Evolutionary conservation across 2,797 vertebrate species (phyloP).

Genomic region (Myotis daubentonii): DNA sequence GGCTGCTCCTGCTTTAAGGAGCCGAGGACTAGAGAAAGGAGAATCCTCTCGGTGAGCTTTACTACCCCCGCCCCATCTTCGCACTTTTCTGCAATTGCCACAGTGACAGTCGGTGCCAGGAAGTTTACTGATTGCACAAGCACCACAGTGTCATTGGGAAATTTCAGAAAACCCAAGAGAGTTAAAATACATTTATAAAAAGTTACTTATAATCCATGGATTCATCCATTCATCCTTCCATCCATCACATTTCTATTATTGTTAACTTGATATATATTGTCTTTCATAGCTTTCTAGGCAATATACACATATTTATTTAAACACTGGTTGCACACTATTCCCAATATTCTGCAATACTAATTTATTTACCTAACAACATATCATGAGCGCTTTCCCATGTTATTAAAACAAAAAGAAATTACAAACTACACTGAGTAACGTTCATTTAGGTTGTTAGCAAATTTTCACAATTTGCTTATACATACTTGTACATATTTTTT

Average conservation of each 20-base stretch:
- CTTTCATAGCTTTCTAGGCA: not conserved
- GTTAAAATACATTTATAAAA: not conserved
- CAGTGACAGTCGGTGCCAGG: not conserved
- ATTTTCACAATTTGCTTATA: not conserved
- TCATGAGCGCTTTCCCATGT: not conserved
- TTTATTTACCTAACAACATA: not conserved
- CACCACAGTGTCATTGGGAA: slow-evolving; percentile 25
- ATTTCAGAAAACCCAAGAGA: not conserved
- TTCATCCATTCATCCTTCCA: not conserved
- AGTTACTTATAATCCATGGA: not conserved
- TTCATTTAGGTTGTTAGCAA: not conserved
- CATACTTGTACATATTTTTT: not conserved
- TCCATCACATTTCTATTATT: not conserved
- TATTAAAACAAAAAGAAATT: slow-evolving; percentile 9
- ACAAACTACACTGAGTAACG: not conserved
- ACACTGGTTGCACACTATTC: not conserved
- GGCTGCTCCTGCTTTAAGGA: not conserved
- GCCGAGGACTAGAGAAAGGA: not conserved
- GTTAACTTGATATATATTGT: not conserved
- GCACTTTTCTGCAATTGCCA: not conserved
- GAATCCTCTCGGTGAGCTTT: not conserved
- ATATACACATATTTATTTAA: not conserved
- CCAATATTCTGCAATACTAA: not conserved
- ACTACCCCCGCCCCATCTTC: not conserved
- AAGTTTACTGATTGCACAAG: slow-evolving; percentile 40